Conservation (phyloP, 2,888 invertebrate genomes). For the Nematopogon swammerdamellus region DNA sequence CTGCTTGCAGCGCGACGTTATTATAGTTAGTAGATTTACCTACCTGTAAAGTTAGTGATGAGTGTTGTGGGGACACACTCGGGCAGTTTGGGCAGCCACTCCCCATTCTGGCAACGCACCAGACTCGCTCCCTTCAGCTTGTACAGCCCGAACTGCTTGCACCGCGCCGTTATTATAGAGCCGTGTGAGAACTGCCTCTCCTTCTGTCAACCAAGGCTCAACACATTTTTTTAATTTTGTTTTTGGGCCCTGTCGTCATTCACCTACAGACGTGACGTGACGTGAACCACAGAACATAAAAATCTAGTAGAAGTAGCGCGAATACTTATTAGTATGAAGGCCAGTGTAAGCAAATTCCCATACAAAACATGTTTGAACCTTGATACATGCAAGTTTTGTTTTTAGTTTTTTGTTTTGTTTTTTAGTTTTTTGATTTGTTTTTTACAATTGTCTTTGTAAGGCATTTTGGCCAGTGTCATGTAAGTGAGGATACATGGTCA, state of each 20-base stretch:
- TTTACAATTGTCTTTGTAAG: no score
- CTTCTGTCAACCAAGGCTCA: constrained; percentile 23
- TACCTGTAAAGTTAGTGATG: constrained; percentile 82
- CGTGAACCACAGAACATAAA: no score
- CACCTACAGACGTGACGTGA: not conserved
- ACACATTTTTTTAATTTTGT: not conserved
- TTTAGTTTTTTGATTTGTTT: no score
- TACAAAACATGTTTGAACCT: not conserved
- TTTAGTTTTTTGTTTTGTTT: no score
- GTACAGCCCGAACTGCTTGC: constrained; percentile 79
- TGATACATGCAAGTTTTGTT: no score
- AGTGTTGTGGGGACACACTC: constrained; percentile 84
- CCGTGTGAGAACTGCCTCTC: constrained; percentile 75
- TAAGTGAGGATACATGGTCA: no score
- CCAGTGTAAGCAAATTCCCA: no score
- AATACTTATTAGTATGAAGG: no score
- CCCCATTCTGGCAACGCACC: constrained; percentile 77
- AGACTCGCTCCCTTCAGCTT: constrained; percentile 77
- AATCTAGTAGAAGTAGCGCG: no score
- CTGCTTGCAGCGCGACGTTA: constrained; percentile 75
- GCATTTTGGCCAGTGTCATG: no score
- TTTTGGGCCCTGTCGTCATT: no score
- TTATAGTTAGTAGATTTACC: no score
- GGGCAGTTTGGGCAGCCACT: constrained; percentile 75
- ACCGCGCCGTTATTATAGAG: constrained; percentile 70